phyloP scores from a whole-genome alignment of 2,797 vertebrate genomes.

The Pangasius djambal region DNA sequence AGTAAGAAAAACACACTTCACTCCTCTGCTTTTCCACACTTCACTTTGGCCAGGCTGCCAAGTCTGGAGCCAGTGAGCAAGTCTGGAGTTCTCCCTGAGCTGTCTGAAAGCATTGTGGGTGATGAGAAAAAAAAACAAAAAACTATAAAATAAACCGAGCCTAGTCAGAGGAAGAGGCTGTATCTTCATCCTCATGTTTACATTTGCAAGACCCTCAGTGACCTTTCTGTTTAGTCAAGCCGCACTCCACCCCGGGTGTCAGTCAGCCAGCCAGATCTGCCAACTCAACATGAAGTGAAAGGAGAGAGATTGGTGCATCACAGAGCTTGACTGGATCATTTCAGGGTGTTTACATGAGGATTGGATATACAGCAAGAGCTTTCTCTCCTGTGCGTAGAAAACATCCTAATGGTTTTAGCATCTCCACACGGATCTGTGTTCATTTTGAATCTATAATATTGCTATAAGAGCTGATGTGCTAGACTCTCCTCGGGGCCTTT shows the following conservation, averaged over 20 bases:
- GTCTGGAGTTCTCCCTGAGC: constrained; percentile 38
- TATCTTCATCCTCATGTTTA: constrained; percentile 38
- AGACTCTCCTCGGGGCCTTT: not conserved
- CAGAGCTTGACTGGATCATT: not conserved
- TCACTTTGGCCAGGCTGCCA: constrained; percentile 3
- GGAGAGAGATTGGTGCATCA: not conserved
- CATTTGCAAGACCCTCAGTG: constrained; percentile 42
- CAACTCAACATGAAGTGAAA: constrained; percentile 26
- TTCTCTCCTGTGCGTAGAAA: not conserved
- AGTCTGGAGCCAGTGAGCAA: constrained; percentile 29
- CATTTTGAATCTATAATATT: not conserved
- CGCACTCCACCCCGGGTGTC: constrained; percentile 44
- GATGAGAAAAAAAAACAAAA: constrained; percentile 36
- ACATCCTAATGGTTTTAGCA: not conserved
- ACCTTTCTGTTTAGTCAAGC: constrained; percentile 51
- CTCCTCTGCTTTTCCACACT: constrained; percentile 22
- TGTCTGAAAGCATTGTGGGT: constrained; percentile 50
- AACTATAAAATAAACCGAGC: not conserved
- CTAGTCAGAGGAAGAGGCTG: constrained; percentile 27
- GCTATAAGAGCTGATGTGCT: not conserved
- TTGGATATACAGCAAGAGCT: not conserved
- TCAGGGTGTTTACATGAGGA: not conserved
- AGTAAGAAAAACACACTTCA: constrained; percentile 32
- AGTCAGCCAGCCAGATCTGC: constrained; percentile 44
- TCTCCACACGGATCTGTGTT: not conserved